Base-by-base conservation (phyloP, 2,113 vertebrate species). In the Sialia sialis region DNA sequence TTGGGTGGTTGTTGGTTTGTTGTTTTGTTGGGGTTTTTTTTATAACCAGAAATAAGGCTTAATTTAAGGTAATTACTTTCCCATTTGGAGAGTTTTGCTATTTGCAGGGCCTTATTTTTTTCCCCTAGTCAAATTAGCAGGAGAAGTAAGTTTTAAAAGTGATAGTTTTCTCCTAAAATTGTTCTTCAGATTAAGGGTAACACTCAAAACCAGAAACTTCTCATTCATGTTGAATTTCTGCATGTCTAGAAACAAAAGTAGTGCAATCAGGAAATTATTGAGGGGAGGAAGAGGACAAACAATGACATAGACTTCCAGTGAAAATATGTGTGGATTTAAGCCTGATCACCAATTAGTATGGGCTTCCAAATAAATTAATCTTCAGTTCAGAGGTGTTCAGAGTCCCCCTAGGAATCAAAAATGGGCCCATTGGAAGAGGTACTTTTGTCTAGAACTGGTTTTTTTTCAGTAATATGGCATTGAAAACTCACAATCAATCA, bases 61-160 rank as follows among this genome's bases (percentile, higher is more conserved):
- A 97, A 98, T 98, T 98, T 96, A 89, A 97, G 96, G 96, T 97
- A 98, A 98, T 98, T 97, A 94, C 97, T 97, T 95, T 90, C 77
- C 86, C 64, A 87, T 94, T 97, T 67, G 44, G 87, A 87, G 62
- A 82, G 81, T 43, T 95, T 90, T 86, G 63, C 97, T 98, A 97
- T 98, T 98, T 97, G 97, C 70, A 93, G 97, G 95, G 83, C 67
- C 94, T 92, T 95, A 66, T 92, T 97, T 93, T 94, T 86, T 82
- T 76, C 22, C 94, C 94, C 55, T 79, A 77, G 95, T 95, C 81
- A 93, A 80, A 96, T 97, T 96, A 96, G 95, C 93, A 95, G 90
- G 73, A 96, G 55, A 93, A 94, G 90, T 87, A 60, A 66, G 86
- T 90, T 96, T 87, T 82, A 89, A 96, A 96, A 96, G 88, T 74